Percentiles rank a stretch among this genome's conserved stretches.
phyloP scores from a whole-genome alignment of 2,113 vertebrate species.

The Carassius carassius region DNA sequence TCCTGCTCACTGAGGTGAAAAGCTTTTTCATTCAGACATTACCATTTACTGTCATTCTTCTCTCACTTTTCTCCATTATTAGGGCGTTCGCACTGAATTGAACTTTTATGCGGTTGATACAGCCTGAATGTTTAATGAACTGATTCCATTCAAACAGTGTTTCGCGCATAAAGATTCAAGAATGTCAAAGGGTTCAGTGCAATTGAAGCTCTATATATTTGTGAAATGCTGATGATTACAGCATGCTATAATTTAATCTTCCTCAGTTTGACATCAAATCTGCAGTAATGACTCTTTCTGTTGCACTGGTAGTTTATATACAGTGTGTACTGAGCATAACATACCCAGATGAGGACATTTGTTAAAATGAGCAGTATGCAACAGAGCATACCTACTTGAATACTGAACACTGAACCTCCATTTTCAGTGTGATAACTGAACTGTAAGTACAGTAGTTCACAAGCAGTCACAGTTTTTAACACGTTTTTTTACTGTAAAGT shows the following conservation, averaged over 20 bases:
- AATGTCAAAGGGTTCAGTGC: not conserved
- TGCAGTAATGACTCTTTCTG: not conserved
- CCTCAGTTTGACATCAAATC: not conserved
- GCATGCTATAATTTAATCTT: not conserved
- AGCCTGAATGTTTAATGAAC: not conserved
- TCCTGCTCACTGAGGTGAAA: slow-evolving; percentile 88
- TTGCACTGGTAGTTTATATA: not conserved
- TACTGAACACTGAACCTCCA: no score
- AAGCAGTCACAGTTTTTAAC: no score
- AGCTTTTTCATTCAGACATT: not conserved
- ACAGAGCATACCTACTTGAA: no score
- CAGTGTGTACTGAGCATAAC: not conserved
- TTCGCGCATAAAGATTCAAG: not conserved
- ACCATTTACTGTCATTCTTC: not conserved
- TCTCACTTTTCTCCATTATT: not conserved
- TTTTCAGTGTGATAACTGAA: no score
- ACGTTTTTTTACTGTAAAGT: no score
- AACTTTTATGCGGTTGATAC: not conserved
- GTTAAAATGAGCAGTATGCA: no score
- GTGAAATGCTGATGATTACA: not conserved
- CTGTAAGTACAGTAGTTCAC: no score
- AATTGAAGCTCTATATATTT: not conserved
- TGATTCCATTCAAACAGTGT: not conserved
- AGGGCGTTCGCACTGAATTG: not conserved
- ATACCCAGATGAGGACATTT: not conserved